Base-by-base conservation (phyloP, 2,113 vertebrate genomes). In the Peromyscus californicus region DNA sequence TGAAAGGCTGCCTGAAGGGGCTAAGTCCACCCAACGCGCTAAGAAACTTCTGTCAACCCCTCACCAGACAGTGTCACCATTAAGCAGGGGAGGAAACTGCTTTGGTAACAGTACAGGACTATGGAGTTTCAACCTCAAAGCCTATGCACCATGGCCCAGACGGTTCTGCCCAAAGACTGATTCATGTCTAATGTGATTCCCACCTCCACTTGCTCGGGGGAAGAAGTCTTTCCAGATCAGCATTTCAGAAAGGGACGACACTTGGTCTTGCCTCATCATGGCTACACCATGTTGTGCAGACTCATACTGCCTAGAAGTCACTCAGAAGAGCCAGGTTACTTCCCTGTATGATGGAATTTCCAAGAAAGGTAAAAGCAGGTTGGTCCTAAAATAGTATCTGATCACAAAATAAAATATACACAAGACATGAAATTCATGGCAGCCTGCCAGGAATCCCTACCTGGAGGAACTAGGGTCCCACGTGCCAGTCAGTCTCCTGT, bases 81-180 rank as follows among this genome's bases (percentile, higher is more conserved):
- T 65, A 61, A 90, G 36, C 2, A 63, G 94, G 95, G 65, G 33
- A 83, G 80, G 92, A 85, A 94, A 97, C 91, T 84, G 12, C 57
- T 96, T 45, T 92, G 95, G 96, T 93, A 98, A 98, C 96, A 95
- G 98, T 97, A 97, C 83, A 93, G 86, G 90, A 94, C 72, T 97
- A 96, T 93, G 72, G 82, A 97, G 96, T 95, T 96, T 98, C 96
- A 95, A 83, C 87, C 90, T 97, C 97, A 97, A 0, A 36, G 51
- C 15, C 19, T 5, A 31, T 82, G 69, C 42, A 5, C 10, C 83
- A 31, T 0, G 0, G 89, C 17, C 0, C 0, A 4, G 22, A 24
- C 7, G 3, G 2, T 45, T 48, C 59, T 16, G 22, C 10, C 2
- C 17, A 24, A 5, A 63, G 31, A 36, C 0, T 1, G 33, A 36